These are phyloP conservation scores for Smutsia gigantea DNA, from an alignment of 2,797 vertebrate genomes.

Conservation along the genomic window DNA sequence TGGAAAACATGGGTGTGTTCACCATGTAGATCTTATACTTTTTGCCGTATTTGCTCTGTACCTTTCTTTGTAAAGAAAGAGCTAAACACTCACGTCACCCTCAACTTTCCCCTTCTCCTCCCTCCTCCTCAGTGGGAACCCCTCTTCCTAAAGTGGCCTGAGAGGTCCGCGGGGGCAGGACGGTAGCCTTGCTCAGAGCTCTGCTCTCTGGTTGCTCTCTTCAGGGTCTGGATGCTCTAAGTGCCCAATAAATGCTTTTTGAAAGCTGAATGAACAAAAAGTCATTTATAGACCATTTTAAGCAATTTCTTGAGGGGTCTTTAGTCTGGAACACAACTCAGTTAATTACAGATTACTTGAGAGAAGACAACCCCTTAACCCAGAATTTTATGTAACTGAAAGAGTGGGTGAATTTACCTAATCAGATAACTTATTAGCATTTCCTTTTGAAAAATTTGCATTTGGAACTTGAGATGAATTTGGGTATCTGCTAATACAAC, in stretches of 20 bases:
- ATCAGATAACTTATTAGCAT: background rate
- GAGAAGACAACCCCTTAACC: background rate
- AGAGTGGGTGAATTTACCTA: background rate
- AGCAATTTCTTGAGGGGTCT: background rate
- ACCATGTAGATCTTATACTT: background rate
- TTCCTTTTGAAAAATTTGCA: slow-evolving; percentile 22
- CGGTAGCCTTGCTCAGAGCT: background rate
- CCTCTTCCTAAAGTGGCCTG: background rate
- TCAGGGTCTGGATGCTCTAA: background rate
- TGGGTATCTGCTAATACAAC: background rate
- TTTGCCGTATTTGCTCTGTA: background rate
- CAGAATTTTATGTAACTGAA: background rate
- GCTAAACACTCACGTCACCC: background rate
- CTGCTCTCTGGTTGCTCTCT: background rate
- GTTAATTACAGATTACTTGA: background rate
- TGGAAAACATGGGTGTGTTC: background rate
- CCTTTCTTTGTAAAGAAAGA: background rate
- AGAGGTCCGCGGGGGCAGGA: background rate
- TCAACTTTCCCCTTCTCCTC: background rate
- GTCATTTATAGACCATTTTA: background rate
- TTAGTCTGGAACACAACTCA: background rate
- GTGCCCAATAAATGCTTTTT: background rate
- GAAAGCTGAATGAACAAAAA: background rate
- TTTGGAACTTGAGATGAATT: background rate
- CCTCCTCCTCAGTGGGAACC: background rate